Conservation (phyloP, 2,888 invertebrate species). For the Stegophylla sp. region DNA sequence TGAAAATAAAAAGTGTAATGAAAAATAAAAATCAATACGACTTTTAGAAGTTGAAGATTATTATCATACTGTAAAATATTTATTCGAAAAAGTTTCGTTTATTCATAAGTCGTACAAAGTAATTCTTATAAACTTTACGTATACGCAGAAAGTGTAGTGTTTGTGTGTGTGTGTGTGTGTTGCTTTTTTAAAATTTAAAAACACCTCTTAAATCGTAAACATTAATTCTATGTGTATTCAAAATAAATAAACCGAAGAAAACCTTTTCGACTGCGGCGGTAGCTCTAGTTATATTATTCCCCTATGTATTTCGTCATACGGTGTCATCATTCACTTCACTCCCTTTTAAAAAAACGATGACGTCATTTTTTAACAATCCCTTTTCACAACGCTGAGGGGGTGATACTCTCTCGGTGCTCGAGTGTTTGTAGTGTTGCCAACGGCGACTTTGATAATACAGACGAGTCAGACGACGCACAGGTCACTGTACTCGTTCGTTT, state of each 20-base stretch:
- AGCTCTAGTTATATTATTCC: neutral
- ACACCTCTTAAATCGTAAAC: neutral
- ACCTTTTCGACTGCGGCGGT: neutral
- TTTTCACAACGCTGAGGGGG: constrained; percentile 21
- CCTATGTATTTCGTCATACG: neutral
- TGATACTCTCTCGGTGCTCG: constrained; percentile 33
- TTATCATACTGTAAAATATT: too few species aligned
- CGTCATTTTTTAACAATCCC: constrained; percentile 41
- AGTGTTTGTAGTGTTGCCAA: constrained; percentile 52
- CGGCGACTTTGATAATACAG: constrained; percentile 42
- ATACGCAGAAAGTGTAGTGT: too few species aligned
- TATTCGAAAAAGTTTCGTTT: too few species aligned
- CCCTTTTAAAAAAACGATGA: constrained; percentile 49
- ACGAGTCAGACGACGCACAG: too few species aligned
- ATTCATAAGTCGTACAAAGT: too few species aligned
- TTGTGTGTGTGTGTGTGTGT: too few species aligned
- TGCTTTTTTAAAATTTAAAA: neutral
- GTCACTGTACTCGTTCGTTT: constrained; percentile 17
- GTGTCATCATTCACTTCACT: constrained; percentile 42
- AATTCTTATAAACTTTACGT: too few species aligned
- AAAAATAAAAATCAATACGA: too few species aligned
- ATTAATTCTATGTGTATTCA: neutral
- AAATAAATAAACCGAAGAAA: constrained; percentile 6
- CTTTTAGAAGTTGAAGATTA: too few species aligned
- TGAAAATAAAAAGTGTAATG: too few species aligned